phyloP scores from a whole-genome alignment of 2,888 invertebrate genomes.

The Bruchidius siliquastri region DNA sequence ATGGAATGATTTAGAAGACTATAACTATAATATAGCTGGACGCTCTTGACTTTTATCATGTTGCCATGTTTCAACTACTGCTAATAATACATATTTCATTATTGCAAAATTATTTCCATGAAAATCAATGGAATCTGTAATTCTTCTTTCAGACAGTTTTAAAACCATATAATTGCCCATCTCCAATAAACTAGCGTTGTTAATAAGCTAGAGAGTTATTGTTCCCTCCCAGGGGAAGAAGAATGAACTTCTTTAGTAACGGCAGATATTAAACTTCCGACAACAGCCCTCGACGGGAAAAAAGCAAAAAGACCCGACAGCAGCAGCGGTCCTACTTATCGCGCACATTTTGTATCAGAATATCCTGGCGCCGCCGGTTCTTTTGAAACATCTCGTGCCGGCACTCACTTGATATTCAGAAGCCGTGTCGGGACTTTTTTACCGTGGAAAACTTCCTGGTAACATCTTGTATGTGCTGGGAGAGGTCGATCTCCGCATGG shows the following conservation, averaged over 20 bases:
- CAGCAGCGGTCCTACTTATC: not conserved
- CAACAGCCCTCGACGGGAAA: not conserved
- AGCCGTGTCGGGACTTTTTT: not conserved
- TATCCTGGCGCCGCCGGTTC: not conserved
- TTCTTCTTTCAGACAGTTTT: no score
- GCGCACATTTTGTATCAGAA: not conserved
- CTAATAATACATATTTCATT: no score
- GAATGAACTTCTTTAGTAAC: not conserved
- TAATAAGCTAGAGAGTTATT: not conserved
- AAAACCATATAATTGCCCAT: no score
- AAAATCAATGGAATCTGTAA: no score
- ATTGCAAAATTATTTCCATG: no score
- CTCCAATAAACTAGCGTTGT: no score
- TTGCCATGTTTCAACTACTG: no score
- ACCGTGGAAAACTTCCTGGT: not conserved
- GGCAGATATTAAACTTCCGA: not conserved
- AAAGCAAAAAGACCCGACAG: not conserved
- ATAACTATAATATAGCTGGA: no score
- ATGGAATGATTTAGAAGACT: no score
- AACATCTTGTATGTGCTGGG: not conserved
- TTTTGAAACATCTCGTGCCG: not conserved
- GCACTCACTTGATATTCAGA: not conserved
- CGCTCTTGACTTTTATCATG: no score
- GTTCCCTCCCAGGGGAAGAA: not conserved
- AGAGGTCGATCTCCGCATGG: not conserved